phyloP scores from a whole-genome alignment of 2,888 invertebrate genomes.

The Tachystola acroxantha region DNA sequence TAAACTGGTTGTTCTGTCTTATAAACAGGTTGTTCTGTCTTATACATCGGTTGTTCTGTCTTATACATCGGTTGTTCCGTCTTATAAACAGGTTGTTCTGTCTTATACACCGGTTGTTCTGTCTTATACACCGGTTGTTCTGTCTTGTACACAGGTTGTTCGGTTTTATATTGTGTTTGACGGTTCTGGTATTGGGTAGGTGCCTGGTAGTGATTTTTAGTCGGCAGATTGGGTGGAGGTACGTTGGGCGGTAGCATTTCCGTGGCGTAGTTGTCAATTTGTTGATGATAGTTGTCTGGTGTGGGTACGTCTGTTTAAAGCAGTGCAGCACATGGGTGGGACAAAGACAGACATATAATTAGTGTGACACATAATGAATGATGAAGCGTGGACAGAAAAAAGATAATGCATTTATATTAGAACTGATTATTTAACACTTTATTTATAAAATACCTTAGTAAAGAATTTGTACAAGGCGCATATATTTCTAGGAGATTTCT shows the following conservation, averaged over 20 bases:
- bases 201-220: constrained; percentile 62
- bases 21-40: constrained; percentile 8
- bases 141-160: constrained; percentile 39
- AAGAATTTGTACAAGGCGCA: too few relatives aligned
- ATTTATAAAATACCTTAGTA: too few relatives aligned
- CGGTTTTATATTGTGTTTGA: constrained; percentile 10
- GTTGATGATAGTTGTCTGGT: constrained; percentile 68
- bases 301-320: constrained; percentile 46
- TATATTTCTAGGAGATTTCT: too few relatives aligned
- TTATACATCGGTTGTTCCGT: constrained; percentile 12
- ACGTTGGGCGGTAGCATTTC: constrained; percentile 57
- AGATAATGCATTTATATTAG: too few relatives aligned
- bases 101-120: constrained; percentile 21
- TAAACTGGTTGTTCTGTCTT: constrained; percentile 24
- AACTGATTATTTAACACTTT: too few relatives aligned
- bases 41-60: constrained; percentile 25
- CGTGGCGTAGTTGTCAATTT: constrained; percentile 67
- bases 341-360: constrained; percentile 31
- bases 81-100: constrained; percentile 7
- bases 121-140: constrained; percentile 19
- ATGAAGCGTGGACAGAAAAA: constrained; percentile 21
- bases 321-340: constrained; percentile 18
- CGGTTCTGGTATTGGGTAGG: constrained; percentile 32
- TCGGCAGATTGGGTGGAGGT: constrained; percentile 51
- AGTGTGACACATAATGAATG: constrained; percentile 25